These are phyloP conservation scores for Propithecus deckenii DNA, from an alignment of 2,797 vertebrate species.

Conservation along the genomic window DNA sequence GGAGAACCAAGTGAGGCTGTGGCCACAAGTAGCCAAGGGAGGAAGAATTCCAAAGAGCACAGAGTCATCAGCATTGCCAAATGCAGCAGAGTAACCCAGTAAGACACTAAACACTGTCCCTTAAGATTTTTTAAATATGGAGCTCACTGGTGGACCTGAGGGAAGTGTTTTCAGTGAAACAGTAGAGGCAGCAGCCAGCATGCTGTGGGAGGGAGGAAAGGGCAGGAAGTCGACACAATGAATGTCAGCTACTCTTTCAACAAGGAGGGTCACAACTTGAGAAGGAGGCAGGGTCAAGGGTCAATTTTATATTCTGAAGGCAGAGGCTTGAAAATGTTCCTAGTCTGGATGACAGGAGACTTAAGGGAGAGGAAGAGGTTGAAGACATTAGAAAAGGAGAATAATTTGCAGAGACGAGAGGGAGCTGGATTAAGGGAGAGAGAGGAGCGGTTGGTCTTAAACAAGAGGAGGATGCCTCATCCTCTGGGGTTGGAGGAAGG, in stretches of 20 bases:
- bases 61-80: background rate
- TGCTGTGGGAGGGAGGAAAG: background rate
- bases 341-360: background rate
- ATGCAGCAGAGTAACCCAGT: background rate
- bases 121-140: background rate
- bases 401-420: background rate
- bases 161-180: background rate
- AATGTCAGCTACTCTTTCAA: background rate
- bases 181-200: background rate
- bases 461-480: background rate
- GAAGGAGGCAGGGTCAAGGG: background rate
- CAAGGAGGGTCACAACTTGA: background rate
- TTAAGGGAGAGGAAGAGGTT: background rate
- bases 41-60: background rate
- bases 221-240: background rate
- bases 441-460: background rate
- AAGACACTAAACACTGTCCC: background rate
- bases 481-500: background rate
- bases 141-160: background rate
- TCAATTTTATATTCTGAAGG: background rate
- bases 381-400: background rate
- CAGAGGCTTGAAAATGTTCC: background rate
- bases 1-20: background rate
- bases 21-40: background rate
- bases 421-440: background rate